Percentiles rank a stretch among this genome's conserved stretches.
phyloP scores from a whole-genome alignment of 1,140 invertebrate genomes.

The Grapholita molesta region DNA sequence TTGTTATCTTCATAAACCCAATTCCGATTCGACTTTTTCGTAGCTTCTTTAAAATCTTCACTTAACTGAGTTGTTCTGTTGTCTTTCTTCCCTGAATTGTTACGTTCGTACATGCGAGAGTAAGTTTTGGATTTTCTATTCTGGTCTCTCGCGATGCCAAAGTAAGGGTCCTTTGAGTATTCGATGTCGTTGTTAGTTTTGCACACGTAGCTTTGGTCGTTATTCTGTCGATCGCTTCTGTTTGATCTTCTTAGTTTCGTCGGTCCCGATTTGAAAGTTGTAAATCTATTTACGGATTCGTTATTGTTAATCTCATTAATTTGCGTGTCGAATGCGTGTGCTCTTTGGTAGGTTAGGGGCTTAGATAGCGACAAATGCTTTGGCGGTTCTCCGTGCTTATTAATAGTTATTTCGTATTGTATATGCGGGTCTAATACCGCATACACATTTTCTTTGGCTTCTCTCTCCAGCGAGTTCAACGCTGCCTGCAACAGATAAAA shows the following conservation, averaged over 20 bases:
- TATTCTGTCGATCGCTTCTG: constrained; percentile 44
- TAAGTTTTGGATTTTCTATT: constrained; percentile 46
- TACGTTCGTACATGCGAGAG: constrained; percentile 48
- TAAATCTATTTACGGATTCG: constrained; percentile 46
- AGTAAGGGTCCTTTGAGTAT: constrained; percentile 63
- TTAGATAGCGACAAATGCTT: constrained; percentile 75
- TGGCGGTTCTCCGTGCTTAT: constrained; percentile 73
- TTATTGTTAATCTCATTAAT: constrained; percentile 61
- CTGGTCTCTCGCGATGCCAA: constrained; percentile 51
- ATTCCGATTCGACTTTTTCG: constrained; percentile 32
- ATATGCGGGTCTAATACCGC: constrained; percentile 75
- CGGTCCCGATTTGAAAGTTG: constrained; percentile 50
- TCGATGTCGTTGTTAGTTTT: constrained; percentile 63
- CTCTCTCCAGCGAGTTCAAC: constrained; percentile 63
- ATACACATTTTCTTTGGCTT: constrained; percentile 78
- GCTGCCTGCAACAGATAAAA: constrained; percentile 52
- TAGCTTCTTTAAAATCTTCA: constrained; percentile 23
- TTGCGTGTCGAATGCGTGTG: constrained; percentile 62
- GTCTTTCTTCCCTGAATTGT: constrained; percentile 41
- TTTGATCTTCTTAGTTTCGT: constrained; percentile 57
- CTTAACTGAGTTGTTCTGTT: constrained; percentile 27
- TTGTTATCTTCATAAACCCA: constrained; percentile 29
- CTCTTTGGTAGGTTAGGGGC: constrained; percentile 72
- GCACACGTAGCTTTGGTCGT: constrained; percentile 43
- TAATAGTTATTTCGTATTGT: constrained; percentile 77